Percentiles rank a stretch among this genome's conserved stretches.
These are phyloP conservation scores for Andrena trimmerana DNA, from an alignment of 2,888 invertebrate genomes.

Conservation along the genomic window DNA sequence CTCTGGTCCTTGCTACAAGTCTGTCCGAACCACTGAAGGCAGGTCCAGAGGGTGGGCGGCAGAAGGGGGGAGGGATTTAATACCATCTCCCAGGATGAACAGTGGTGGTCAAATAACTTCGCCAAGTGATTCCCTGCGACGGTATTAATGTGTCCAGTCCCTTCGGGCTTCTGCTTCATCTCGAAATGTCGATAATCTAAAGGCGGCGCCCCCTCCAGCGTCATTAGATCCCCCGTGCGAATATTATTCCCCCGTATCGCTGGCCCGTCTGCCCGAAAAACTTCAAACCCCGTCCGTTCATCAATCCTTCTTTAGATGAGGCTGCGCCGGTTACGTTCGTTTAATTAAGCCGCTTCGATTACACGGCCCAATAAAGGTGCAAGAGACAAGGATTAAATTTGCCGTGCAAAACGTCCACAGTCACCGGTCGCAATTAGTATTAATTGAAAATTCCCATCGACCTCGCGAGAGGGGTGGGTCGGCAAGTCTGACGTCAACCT, in stretches of 20 bases:
- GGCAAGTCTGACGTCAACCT: constrained; percentile 30
- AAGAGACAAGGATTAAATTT: constrained; percentile 37
- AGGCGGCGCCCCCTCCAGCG: constrained; percentile 44
- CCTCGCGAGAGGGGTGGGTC: neutral
- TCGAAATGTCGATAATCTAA: constrained; percentile 72
- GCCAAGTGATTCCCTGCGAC: constrained; percentile 80
- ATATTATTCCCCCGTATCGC: constrained; percentile 19
- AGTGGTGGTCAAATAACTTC: constrained; percentile 84
- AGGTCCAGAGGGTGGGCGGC: constrained; percentile 63
- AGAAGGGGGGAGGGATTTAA: constrained; percentile 78
- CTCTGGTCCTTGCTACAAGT: constrained; percentile 80
- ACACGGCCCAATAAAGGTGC: constrained; percentile 33
- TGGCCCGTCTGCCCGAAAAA: neutral
- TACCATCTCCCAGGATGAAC: constrained; percentile 83
- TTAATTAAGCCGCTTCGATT: constrained; percentile 44
- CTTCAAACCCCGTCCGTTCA: neutral
- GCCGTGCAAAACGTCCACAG: constrained; percentile 42
- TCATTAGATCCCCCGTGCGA: constrained; percentile 22
- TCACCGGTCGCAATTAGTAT: constrained; percentile 51
- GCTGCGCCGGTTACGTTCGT: constrained; percentile 32
- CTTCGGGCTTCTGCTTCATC: constrained; percentile 71
- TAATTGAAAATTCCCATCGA: constrained; percentile 44
- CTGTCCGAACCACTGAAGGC: constrained; percentile 80
- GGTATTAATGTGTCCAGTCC: constrained; percentile 78
- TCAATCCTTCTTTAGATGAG: neutral